Evolutionary conservation across 2,888 invertebrate genomes (phyloP).

Genomic region (Andrena fulva): DNA sequence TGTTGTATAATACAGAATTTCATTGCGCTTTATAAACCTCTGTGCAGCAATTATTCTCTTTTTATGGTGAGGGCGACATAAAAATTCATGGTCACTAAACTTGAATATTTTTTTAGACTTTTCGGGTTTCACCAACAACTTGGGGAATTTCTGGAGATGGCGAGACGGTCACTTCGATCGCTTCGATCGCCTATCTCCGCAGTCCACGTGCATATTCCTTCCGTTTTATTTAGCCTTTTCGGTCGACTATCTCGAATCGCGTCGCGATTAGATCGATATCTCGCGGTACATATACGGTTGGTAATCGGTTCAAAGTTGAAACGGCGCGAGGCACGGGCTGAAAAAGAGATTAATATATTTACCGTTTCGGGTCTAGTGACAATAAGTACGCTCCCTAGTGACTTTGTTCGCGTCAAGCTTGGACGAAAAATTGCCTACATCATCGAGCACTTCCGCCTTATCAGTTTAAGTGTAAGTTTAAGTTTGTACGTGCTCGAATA

Average conservation of each 20-base stretch:
- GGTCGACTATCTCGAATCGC: neutral
- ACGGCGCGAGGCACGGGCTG: too few species aligned
- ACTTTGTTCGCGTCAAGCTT: neutral
- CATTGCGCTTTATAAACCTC: constrained; percentile 65
- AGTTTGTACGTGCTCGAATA: too few species aligned
- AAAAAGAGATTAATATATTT: neutral
- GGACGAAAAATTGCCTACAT: constrained; percentile 15
- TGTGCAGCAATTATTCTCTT: constrained; percentile 30
- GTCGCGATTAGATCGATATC: neutral
- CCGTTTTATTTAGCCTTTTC: neutral
- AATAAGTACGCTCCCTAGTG: neutral
- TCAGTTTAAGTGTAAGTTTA: neutral
- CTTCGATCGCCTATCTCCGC: neutral
- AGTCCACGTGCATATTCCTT: neutral
- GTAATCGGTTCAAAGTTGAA: neutral
- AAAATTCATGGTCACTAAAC: neutral
- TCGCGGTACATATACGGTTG: neutral
- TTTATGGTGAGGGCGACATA: neutral
- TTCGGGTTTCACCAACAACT: neutral
- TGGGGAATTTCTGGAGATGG: constrained; percentile 19
- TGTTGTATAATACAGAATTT: constrained; percentile 77
- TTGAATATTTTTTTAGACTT: too few species aligned
- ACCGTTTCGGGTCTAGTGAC: neutral
- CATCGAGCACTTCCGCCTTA: neutral
- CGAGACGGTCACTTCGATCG: constrained; percentile 13